phyloP scores from a whole-genome alignment of 2,888 invertebrate species.

The Stegana nigrithorax region DNA sequence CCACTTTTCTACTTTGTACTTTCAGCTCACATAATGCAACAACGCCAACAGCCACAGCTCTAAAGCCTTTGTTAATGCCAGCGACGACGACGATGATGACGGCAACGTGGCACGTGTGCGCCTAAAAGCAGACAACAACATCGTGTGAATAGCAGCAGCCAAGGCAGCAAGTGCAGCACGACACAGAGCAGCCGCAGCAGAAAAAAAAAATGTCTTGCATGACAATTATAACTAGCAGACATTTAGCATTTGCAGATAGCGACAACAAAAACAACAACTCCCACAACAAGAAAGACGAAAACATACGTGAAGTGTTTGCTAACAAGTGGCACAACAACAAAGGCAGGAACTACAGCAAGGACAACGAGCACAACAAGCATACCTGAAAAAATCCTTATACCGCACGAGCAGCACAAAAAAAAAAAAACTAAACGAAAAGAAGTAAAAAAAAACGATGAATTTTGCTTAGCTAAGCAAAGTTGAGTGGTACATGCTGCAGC shows the following conservation, averaged over 20 bases:
- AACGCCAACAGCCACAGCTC: conserved; percentile 14
- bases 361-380: conserved; percentile 45
- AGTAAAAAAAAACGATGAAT: conserved; percentile 4
- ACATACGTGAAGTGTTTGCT: conserved; percentile 53
- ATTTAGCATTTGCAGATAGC: conserved; percentile 45
- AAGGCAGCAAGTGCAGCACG: too few relatives aligned
- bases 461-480: conserved; percentile 11
- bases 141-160: too few relatives aligned
- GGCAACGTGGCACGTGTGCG: conserved; percentile 41
- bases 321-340: conserved; percentile 38
- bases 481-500: conserved; percentile 17
- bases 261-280: conserved; percentile 33
- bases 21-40: conserved; percentile 29
- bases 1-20: conserved; percentile 20
- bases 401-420: conserved; percentile 24
- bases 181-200: neutral
- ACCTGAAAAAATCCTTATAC: conserved; percentile 21
- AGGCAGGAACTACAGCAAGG: conserved; percentile 39
- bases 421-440: conserved; percentile 15
- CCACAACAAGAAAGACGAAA: conserved; percentile 29
- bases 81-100: conserved; percentile 21
- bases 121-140: conserved; percentile 32
- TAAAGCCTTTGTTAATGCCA: conserved; percentile 2
- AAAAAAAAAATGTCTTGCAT: conserved; percentile 56
- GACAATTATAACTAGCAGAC: conserved; percentile 63